A percentile compares a stretch with the other conserved stretches of the same genome.
These are phyloP conservation scores for Gnathonemus echidnorhynchus DNA, from an alignment of 2,113 vertebrate genomes.

Conservation along the genomic window DNA sequence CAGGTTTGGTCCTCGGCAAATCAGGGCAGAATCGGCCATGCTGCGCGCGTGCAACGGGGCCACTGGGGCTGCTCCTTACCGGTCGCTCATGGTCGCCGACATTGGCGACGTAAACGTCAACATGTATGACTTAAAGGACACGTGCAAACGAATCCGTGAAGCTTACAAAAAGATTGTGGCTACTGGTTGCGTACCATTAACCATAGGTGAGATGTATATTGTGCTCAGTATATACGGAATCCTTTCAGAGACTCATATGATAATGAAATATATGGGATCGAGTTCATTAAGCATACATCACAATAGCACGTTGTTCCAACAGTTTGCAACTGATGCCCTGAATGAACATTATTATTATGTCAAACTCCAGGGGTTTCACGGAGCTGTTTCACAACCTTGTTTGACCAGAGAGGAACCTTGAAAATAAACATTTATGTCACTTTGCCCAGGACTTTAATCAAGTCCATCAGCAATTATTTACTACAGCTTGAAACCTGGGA, in stretches of 20 bases:
- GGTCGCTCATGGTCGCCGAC: constrained; percentile 78
- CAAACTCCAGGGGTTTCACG: neutral
- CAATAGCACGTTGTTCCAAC: neutral
- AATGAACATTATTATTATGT: neutral
- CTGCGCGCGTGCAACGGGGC: constrained; percentile 63
- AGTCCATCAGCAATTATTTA: neutral
- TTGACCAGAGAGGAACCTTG: neutral
- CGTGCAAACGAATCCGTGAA: constrained; percentile 72
- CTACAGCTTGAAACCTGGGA: neutral
- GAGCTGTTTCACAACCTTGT: neutral
- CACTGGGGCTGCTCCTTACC: constrained; percentile 71
- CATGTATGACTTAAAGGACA: constrained; percentile 77
- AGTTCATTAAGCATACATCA: neutral
- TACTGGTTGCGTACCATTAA: constrained; percentile 72
- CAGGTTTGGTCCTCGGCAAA: constrained; percentile 84
- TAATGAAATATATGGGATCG: neutral
- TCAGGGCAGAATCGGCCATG: constrained; percentile 74
- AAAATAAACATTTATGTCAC: neutral
- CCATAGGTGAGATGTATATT: constrained; percentile 67
- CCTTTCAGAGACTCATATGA: neutral
- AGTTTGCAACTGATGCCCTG: neutral
- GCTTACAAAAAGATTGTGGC: constrained; percentile 62
- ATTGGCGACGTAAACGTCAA: constrained; percentile 81
- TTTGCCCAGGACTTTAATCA: neutral
- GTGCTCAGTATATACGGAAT: neutral